Evolutionary conservation across 2,888 invertebrate genomes (phyloP), one percentile per base, ranked within the genome.

Genomic region (Caenorhabditis sp.): DNA sequence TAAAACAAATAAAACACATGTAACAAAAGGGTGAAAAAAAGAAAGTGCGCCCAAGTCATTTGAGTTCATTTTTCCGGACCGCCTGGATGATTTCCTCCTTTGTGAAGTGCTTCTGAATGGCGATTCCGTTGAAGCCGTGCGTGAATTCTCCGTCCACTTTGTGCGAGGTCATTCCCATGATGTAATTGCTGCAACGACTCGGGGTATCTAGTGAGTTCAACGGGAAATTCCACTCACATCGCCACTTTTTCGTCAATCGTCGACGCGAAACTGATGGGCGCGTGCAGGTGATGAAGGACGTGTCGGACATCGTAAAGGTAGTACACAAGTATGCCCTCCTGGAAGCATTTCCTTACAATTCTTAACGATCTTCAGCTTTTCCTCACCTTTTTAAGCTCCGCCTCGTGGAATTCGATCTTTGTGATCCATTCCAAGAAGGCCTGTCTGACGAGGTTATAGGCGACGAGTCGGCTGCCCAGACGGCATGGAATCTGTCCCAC

Each of bases 361-460:
- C 32, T 11, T 8, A 9, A 26, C 26, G 6, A 4, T 46, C 26
- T 24, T 5, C n/a, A 6, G 13, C 24, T 46, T 9, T 41, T 62
- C 17, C 32, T 26, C 13, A 65, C 59, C 2, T 59, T 27, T 22
- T 15, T 59, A 26, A 68, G 26, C 17, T 48, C 68, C 8, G 27
- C 24, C 17, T 39, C 35, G 2, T 37, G 26, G 1, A 75, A 45
- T 27, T 61, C 48, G 2, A 26, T 30, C 13, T 48, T 39, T 1
- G 62, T 53, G 39, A 76, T 13, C 62, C 70, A 76, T 26, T 76
- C 75, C 22, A 70, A 22, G 22, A 70, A 63, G 9, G 75, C 75
- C n/a, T 58, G 41, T 41, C 43, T 56, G 7, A 76, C 41, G n/a
- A 76, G 52, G 27, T 61, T 58, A 26, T 46, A 56, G 20, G 55